Percentiles rank a stretch among this genome's conserved stretches.
Evolutionary conservation across 2,888 invertebrate genomes (phyloP).

Genomic region (Mechanitis messenoides): DNA sequence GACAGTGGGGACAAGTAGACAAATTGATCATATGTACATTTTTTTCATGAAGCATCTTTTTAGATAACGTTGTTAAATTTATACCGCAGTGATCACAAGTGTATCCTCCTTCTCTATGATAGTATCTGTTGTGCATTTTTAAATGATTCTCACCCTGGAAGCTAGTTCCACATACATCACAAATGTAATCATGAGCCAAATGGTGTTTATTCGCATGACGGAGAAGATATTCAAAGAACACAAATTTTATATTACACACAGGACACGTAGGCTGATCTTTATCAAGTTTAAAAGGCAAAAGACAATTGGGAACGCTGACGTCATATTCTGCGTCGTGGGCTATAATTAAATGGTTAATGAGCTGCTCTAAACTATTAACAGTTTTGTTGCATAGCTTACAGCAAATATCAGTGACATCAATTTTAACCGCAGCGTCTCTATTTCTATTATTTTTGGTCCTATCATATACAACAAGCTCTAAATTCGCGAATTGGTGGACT

Average conservation of each 20-base stretch:
- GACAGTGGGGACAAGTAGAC: constrained; percentile 59
- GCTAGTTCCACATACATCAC: constrained; percentile 67
- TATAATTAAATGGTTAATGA: constrained; percentile 65
- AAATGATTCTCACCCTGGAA: constrained; percentile 70
- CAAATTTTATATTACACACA: constrained; percentile 63
- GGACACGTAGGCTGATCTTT: constrained; percentile 61
- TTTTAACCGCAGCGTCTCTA: constrained; percentile 67
- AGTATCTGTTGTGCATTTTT: constrained; percentile 68
- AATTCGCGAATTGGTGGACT: constrained; percentile 53
- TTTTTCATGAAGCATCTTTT: constrained; percentile 65
- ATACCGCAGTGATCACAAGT: constrained; percentile 68
- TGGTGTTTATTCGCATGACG: constrained; percentile 68
- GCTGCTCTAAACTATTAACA: constrained; percentile 53
- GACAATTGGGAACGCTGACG: constrained; percentile 60
- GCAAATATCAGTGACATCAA: constrained; percentile 57
- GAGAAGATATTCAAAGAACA: constrained; percentile 63
- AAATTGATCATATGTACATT: constrained; percentile 62
- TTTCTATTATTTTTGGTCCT: constrained; percentile 65
- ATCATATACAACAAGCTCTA: constrained; percentile 59
- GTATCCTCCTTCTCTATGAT: constrained; percentile 65
- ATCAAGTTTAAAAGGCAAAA: constrained; percentile 62
- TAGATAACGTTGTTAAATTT: constrained; percentile 61
- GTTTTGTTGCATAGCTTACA: constrained; percentile 57
- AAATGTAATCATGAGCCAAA: constrained; percentile 65
- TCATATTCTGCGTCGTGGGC: constrained; percentile 69